A percentile compares a stretch with the other conserved stretches of the same genome.
phyloP scores from a whole-genome alignment of 2,888 invertebrate genomes.

The Parnassius orleans region DNA sequence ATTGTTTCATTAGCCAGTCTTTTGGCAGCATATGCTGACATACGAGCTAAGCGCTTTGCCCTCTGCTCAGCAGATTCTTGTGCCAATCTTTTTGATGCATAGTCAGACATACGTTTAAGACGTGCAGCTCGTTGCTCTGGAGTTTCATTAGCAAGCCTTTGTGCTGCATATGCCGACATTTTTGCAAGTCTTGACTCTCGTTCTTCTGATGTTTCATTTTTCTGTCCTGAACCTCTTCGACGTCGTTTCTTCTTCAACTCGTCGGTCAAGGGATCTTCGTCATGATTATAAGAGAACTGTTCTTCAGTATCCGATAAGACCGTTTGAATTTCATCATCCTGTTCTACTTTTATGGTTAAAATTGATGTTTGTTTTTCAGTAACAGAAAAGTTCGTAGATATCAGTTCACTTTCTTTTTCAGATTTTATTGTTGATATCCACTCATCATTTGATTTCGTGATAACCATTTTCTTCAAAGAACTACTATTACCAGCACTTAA shows the following conservation, averaged over 20 bases:
- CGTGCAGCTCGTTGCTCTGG: slow-evolving; percentile 62
- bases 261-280: slow-evolving; percentile 45
- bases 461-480: slow-evolving; percentile 74
- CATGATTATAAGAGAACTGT: slow-evolving; percentile 37
- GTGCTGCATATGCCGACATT: slow-evolving; percentile 68
- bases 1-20: slow-evolving; percentile 67
- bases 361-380: slow-evolving; percentile 37
- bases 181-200: slow-evolving; percentile 58
- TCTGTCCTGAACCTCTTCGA: slow-evolving; percentile 42
- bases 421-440: slow-evolving; percentile 61
- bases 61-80: slow-evolving; percentile 65
- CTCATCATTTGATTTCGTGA: slow-evolving; percentile 64
- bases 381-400: slow-evolving; percentile 43
- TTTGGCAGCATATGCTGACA: slow-evolving; percentile 72
- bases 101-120: slow-evolving; percentile 70
- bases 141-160: slow-evolving; percentile 65
- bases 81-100: slow-evolving; percentile 64
- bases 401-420: slow-evolving; percentile 39
- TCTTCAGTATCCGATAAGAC: slow-evolving; percentile 28
- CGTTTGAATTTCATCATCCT: slow-evolving; percentile 23
- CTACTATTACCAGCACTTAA: slow-evolving; percentile 51
- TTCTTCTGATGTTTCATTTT: slow-evolving; percentile 57
- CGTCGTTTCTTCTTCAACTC: slow-evolving; percentile 36
- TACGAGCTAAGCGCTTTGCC: slow-evolving; percentile 61
- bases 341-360: slow-evolving; percentile 47